Conservation (phyloP, 1,140 invertebrate species). For the Drosophila miranda region DNA sequence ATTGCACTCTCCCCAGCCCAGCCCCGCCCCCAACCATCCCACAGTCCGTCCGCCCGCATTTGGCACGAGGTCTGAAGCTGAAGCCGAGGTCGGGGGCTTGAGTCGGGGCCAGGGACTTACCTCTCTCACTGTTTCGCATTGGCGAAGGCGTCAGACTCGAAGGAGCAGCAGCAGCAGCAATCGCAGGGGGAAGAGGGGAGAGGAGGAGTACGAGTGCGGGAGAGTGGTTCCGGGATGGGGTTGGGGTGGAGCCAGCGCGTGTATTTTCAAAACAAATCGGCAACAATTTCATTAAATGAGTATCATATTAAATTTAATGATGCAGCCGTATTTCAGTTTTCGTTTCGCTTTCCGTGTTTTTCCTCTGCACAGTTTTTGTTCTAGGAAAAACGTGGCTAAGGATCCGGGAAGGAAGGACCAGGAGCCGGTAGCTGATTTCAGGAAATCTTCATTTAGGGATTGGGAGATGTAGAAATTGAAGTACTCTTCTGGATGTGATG, state of each 20-base stretch:
- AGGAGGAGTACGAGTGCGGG: too few relatives aligned
- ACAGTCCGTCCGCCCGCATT: conserved; percentile 56
- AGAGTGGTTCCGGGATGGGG: too few relatives aligned
- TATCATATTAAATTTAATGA: conserved; percentile 83
- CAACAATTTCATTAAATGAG: conserved; percentile 83
- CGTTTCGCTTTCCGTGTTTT: conserved; percentile 64
- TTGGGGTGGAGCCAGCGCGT: conserved; percentile 50
- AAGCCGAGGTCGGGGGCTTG: conserved; percentile 19
- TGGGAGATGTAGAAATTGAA: conserved; percentile 31
- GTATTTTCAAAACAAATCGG: conserved; percentile 83
- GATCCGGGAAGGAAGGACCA: conserved; percentile 8
- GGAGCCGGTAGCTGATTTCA: conserved; percentile 55
- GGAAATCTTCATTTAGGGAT: conserved; percentile 61
- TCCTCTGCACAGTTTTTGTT: conserved; percentile 52
- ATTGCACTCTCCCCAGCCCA: conserved; percentile 70
- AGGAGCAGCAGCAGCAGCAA: conserved; percentile 14
- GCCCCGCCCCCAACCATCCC: conserved; percentile 42
- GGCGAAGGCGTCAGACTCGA: conserved; percentile 62
- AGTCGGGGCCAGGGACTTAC: conserved; percentile 16
- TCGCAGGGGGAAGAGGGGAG: too few relatives aligned
- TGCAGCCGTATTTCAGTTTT: conserved; percentile 83
- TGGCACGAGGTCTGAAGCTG: conserved; percentile 28
- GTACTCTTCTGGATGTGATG: conserved; percentile 11
- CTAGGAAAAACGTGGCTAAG: conserved; percentile 29
- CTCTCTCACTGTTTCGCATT: conserved; percentile 48